Evolutionary conservation across 2,888 invertebrate species (phyloP).

Genomic region (Phortica okadai): DNA sequence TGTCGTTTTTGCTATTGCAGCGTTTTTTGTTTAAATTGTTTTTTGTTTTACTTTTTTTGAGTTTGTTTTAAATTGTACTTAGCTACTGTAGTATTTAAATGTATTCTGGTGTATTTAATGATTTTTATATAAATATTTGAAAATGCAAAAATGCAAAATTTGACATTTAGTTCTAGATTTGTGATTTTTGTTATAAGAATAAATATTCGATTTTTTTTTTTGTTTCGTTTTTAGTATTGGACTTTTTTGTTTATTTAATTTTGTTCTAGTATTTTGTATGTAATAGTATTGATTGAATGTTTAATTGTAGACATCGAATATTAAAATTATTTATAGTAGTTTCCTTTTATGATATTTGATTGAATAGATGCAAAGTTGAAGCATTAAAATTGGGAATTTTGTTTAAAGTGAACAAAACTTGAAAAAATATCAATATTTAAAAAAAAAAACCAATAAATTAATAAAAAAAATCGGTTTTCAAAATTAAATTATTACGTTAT

Average conservation of each 20-base stretch:
- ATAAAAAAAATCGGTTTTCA: neutral
- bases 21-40: slow-evolving; percentile 46
- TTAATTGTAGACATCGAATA: slow-evolving; percentile 58
- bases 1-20: slow-evolving; percentile 48
- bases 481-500: slow-evolving; percentile 3
- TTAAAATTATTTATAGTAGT: slow-evolving; percentile 35
- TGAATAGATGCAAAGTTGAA: neutral
- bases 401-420: neutral
- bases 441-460: neutral
- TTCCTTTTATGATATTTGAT: neutral
- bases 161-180: slow-evolving; percentile 54
- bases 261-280: slow-evolving; percentile 47
- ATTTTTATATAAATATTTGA: slow-evolving; percentile 45
- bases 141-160: slow-evolving; percentile 55
- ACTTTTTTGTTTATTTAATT: slow-evolving; percentile 45
- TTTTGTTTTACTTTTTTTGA: slow-evolving; percentile 48
- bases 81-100: slow-evolving; percentile 39
- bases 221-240: slow-evolving; percentile 25
- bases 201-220: slow-evolving; percentile 27
- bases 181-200: slow-evolving; percentile 25
- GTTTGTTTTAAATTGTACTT: slow-evolving; percentile 44
- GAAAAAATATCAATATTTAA: neutral
- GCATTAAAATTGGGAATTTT: neutral
- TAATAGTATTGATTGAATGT: slow-evolving; percentile 41
- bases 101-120: slow-evolving; percentile 13